Conservation (phyloP, 2,888 invertebrate genomes). For the Nephrotoma appendiculata region DNA sequence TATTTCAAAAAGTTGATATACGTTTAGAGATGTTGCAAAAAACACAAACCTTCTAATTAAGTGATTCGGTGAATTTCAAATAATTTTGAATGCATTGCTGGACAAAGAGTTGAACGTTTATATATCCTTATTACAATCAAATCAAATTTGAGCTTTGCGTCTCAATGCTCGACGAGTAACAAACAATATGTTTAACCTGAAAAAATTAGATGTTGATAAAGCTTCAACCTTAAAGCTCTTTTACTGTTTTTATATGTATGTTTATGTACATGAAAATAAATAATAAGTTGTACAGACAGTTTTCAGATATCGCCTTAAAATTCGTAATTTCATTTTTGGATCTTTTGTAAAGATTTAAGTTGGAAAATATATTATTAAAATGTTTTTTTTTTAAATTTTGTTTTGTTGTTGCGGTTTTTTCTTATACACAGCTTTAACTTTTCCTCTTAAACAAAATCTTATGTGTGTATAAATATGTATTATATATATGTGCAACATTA, state of each 20-base stretch:
- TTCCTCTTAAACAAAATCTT: background rate
- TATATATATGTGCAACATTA: background rate
- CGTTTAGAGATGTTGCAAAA: no score
- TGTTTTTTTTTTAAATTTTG: background rate
- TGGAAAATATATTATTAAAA: background rate
- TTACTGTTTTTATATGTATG: background rate
- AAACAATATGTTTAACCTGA: background rate
- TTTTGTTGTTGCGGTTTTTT: background rate
- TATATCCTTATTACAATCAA: no score
- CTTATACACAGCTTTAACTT: background rate
- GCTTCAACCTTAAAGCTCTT: background rate
- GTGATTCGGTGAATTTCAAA: no score
- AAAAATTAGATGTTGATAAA: background rate
- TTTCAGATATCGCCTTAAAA: background rate
- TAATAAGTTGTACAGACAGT: background rate
- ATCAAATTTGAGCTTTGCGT: no score
- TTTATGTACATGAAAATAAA: background rate
- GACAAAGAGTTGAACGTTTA: no score
- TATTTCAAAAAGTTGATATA: no score
- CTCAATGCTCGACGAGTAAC: no score
- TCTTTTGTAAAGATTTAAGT: background rate
- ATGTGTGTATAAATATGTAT: background rate
- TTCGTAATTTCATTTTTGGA: background rate
- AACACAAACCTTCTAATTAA: no score
- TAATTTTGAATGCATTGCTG: no score